Evolutionary conservation across 2,797 vertebrate genomes (phyloP).

Genomic region (Acomys russatus): DNA sequence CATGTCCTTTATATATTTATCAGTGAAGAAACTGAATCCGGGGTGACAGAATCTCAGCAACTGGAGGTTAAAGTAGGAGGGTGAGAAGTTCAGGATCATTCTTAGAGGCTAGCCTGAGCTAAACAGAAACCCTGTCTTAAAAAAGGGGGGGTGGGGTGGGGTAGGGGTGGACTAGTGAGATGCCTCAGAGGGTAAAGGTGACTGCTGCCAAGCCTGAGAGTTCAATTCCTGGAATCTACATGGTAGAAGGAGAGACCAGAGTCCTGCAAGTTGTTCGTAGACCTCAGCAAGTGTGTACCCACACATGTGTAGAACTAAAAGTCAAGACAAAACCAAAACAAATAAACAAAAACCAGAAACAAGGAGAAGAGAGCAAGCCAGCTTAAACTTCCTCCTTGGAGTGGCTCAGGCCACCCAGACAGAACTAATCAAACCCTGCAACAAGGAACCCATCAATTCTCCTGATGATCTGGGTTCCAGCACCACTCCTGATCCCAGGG

Average conservation of each 20-base stretch:
- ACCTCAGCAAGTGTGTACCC: background rate
- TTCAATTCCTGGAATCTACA: background rate
- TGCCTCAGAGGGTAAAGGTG: background rate
- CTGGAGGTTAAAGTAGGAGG: background rate
- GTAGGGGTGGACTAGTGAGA: background rate
- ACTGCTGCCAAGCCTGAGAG: too few species aligned
- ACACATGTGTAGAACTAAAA: background rate
- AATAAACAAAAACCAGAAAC: background rate
- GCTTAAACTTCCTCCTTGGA: background rate
- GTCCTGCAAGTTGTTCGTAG: background rate
- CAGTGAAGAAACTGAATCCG: background rate
- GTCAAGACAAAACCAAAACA: background rate
- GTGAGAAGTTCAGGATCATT: background rate
- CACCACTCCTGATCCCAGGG: background rate
- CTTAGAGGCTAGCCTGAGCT: background rate
- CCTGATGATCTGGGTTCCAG: background rate
- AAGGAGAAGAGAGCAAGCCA: background rate
- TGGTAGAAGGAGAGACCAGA: background rate
- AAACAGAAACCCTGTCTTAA: background rate
- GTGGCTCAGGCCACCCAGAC: constrained; percentile 48
- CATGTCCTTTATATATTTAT: background rate
- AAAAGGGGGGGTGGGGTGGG: too few species aligned
- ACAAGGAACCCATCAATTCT: background rate
- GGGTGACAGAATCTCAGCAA: background rate
- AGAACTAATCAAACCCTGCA: constrained; percentile 25